Conservation (phyloP, 1,140 invertebrate genomes). For the Neodiprion lecontei region DNA sequence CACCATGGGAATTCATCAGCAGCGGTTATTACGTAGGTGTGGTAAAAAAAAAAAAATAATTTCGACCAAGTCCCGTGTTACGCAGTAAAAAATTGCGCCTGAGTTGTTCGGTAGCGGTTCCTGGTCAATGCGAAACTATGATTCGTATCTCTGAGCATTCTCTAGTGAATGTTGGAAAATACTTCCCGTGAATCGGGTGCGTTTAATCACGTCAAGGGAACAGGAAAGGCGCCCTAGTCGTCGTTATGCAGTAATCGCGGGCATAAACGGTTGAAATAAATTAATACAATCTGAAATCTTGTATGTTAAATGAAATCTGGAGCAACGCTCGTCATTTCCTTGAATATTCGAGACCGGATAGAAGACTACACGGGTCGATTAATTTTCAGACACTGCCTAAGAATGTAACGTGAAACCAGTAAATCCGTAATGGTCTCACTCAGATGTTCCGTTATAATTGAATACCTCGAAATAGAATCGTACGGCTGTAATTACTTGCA, state of each 20-base stretch:
- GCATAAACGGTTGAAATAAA: too few relatives aligned
- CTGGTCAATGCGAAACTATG: not conserved
- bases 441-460: not conserved
- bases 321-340: too few relatives aligned
- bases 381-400: too few relatives aligned
- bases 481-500: not conserved
- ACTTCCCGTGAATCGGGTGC: not conserved
- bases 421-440: not conserved
- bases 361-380: not conserved
- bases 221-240: not conserved
- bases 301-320: too few relatives aligned
- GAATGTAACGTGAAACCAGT: not conserved
- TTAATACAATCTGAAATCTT: too few relatives aligned
- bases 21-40: too few relatives aligned
- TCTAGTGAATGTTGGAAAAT: not conserved
- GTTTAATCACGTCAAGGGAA: not conserved
- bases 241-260: not conserved
- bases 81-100: not conserved
- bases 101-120: not conserved
- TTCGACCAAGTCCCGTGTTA: too few relatives aligned
- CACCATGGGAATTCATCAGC: too few relatives aligned
- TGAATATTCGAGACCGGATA: too few relatives aligned
- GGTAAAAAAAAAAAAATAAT: too few relatives aligned
- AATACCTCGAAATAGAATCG: slow-evolving; percentile 1
- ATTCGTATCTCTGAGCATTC: not conserved